Evolutionary conservation across 2,888 invertebrate species (phyloP), one percentile per base, ranked within the genome.

Genomic region (Pemphredon lugubris): DNA sequence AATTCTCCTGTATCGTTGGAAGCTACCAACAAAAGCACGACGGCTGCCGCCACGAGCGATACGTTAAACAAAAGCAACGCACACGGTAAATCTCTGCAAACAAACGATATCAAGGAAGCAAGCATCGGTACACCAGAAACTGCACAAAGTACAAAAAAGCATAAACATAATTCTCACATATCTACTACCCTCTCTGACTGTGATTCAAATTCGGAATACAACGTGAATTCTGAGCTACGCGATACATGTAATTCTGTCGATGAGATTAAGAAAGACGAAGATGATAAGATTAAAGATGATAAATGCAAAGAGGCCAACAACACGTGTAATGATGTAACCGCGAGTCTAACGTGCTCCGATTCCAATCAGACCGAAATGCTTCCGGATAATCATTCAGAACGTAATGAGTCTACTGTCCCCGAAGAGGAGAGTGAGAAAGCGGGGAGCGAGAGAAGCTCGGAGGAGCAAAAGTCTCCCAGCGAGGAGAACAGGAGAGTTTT

Each of bases 401-500:
- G 23, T 18, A 26, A 13, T 1, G 60, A 71, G 7, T 37, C 32
- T 2, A n/a, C 11, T 2, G 4, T 6, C 0, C 11, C 0, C 0
- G 34, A 57, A 4, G 70, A 57, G 1, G 60, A 73, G 2, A 40
- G 1, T 3, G 60, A 75, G 2, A 71, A 65, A 21, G 23, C 23
- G n/a, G n/a, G 14, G 14, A 34, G 18, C 0, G 53, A 59, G 7
- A 65, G 57, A 9, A 11, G 0, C 3, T 1, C 26, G 4, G 72
- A 68, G 7, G 85, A 84, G 4, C 77, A 78, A 18, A 86, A 83
- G 34, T 57, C 45, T 0, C 61, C 45, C 0, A 61, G 44, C 2
- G 86, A 87, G 18, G 84, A 86, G n/a, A 84, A 83, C 6, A 80
- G 82, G 16, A 79, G 88, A 30, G 88, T 88, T 4, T 58, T 88